Evolutionary conservation across 2,888 invertebrate genomes (phyloP), one percentile per base, ranked within the genome.

Genomic region (Creontiades dilutus): DNA sequence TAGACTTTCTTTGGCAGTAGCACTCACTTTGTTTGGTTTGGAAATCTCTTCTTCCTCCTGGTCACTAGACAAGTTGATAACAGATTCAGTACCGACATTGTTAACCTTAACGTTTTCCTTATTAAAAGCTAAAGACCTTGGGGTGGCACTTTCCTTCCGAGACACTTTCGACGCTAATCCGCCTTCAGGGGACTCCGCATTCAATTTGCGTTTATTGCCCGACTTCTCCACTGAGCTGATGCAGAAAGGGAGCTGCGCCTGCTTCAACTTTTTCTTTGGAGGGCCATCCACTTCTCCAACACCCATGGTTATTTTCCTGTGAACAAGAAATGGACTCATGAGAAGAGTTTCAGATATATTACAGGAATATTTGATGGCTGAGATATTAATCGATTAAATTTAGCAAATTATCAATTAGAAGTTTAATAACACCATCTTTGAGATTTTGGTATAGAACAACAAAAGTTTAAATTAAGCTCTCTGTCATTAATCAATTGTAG

Each of bases 181-280:
- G 11, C n/a, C 47, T 5, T 52, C 88, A 23, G 47, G 55, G 0
- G 88, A 52, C 5, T 57, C 89, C 0, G 37, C 28, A 27, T 47
- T 89, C 82, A 89, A 57, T 48, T 89, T 89, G 11, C 89, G 89
- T 46, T 89, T 89, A 28, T 89, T 89, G 16, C 75, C 46, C 14
- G 48, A 23, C 16, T 90, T 90, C 7, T 81, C 84, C 13, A 52
- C 28, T 27, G 85, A 16, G 11, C 16, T 12, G 12, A 90, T 75
- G 95, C 91, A 95, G 95, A 91, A 95, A 93, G 91, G 95, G 94
- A 91, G 95, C 95, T 92, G 91, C 0, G 80, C 92, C 93, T 95
- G 95, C 91, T 94, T 95, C 88, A 95, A 93, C 92, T 95, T 95
- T 92, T 95, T 95, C 92, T 94, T 94, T 14, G 94, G 94, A 55